Conservation (phyloP, 2,113 vertebrate species). For the Procavia capensis region DNA sequence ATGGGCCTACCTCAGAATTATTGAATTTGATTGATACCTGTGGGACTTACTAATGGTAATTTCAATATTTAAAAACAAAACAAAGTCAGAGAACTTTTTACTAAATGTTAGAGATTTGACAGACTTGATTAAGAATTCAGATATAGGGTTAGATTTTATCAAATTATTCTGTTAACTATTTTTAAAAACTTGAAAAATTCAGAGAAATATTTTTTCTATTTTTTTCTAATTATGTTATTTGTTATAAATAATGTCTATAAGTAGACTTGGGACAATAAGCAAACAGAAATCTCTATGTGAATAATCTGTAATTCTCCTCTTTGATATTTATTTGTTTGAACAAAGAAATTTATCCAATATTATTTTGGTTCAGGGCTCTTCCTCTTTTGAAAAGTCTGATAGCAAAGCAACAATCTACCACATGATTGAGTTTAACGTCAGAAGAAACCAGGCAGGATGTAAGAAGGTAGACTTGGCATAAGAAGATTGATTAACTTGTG, state of each 20-base stretch:
- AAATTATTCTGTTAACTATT: not conserved
- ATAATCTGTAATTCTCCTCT: not conserved
- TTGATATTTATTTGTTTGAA: not conserved
- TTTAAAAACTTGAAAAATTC: not conserved
- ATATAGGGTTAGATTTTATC: not conserved
- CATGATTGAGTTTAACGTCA: not conserved
- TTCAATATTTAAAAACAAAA: slow-evolving; percentile 54
- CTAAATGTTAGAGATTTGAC: not conserved
- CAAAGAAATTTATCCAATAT: too few species aligned
- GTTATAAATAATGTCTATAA: not conserved
- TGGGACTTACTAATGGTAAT: not conserved
- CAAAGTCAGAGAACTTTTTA: not conserved
- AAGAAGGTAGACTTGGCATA: not conserved
- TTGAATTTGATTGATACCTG: slow-evolving; percentile 7
- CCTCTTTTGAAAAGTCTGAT: not conserved
- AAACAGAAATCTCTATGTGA: not conserved
- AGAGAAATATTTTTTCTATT: not conserved
- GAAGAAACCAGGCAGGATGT: not conserved
- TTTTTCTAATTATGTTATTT: not conserved
- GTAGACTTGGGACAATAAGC: not conserved
- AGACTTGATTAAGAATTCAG: not conserved
- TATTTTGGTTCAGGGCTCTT: not conserved
- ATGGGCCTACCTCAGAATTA: not conserved
- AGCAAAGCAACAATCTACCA: not conserved
- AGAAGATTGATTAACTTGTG: not conserved